A percentile compares a stretch with the other conserved stretches of the same genome.
Conservation (phyloP, 2,888 invertebrate genomes). For the Diarsia dahlii region DNA sequence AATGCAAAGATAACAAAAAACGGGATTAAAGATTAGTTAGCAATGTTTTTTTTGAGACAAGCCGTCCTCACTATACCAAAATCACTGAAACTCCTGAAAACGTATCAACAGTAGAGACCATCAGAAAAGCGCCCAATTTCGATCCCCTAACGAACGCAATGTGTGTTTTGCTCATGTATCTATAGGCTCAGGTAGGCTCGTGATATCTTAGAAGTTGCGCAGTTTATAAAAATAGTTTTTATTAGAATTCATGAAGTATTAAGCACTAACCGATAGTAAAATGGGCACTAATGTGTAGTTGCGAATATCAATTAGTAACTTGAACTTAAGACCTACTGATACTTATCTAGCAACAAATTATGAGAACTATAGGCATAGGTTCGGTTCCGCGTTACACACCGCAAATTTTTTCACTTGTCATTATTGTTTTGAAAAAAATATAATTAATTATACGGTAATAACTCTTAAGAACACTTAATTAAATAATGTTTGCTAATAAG, state of each 20-base stretch:
- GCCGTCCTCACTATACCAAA: no score
- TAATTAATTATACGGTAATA: conserved; percentile 52
- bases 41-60: no score
- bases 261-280: neutral
- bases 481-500: conserved; percentile 64
- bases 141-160: no score
- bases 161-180: no score
- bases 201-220: no score
- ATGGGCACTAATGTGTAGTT: neutral
- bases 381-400: conserved; percentile 29
- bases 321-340: conserved; percentile 1
- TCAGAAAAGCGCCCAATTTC: no score
- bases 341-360: conserved; percentile 23
- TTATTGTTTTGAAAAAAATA: conserved; percentile 39
- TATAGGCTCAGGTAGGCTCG: no score
- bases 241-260: neutral
- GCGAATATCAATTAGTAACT: neutral
- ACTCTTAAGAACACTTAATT: conserved; percentile 67
- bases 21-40: neutral
- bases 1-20: neutral
- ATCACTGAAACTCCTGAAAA: no score
- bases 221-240: no score
- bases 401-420: conserved; percentile 40
- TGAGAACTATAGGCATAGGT: conserved; percentile 7
- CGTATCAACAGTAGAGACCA: no score